Percentiles rank a stretch among this genome's conserved stretches.
phyloP scores from a whole-genome alignment of 2,888 invertebrate genomes.

The Miltochrista miniata region DNA sequence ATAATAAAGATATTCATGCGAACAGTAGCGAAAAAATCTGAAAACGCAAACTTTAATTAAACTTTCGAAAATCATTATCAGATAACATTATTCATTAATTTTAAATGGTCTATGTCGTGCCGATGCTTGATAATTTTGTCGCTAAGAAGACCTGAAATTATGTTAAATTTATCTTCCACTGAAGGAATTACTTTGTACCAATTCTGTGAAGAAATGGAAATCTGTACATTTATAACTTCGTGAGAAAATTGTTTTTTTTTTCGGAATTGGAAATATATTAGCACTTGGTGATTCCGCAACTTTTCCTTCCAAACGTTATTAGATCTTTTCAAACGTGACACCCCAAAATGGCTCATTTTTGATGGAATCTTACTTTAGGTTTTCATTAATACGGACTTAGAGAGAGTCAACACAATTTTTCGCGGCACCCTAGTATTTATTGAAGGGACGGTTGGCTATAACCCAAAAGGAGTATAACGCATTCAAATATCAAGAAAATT shows the following conservation, averaged over 20 bases:
- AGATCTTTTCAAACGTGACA: conserved; percentile 47
- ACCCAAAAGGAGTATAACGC: conserved; percentile 72
- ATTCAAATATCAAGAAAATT: conserved; percentile 81
- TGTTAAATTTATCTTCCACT: conserved; percentile 78
- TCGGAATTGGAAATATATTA: conserved; percentile 71
- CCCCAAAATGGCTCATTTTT: conserved; percentile 43
- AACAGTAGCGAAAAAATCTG: conserved; percentile 67
- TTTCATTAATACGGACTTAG: conserved; percentile 67
- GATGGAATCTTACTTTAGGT: conserved; percentile 42
- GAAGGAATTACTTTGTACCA: conserved; percentile 76
- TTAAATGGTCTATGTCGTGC: conserved; percentile 73
- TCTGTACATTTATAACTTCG: conserved; percentile 77
- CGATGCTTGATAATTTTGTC: conserved; percentile 78
- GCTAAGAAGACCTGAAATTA: conserved; percentile 74
- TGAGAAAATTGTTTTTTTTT: conserved; percentile 74
- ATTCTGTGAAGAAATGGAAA: conserved; percentile 76
- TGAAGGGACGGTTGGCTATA: conserved; percentile 63
- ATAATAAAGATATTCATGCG: conserved; percentile 73
- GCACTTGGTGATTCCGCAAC: conserved; percentile 63
- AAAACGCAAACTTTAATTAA: conserved; percentile 78
- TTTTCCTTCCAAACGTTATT: conserved; percentile 60
- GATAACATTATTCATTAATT: conserved; percentile 84
- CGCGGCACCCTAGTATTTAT: conserved; percentile 61
- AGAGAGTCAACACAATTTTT: conserved; percentile 57
- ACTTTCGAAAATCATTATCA: conserved; percentile 79